These are phyloP conservation scores for Pangasianodon hypophthalmus DNA, from an alignment of 2,113 vertebrate genomes.

Conservation along the genomic window DNA sequence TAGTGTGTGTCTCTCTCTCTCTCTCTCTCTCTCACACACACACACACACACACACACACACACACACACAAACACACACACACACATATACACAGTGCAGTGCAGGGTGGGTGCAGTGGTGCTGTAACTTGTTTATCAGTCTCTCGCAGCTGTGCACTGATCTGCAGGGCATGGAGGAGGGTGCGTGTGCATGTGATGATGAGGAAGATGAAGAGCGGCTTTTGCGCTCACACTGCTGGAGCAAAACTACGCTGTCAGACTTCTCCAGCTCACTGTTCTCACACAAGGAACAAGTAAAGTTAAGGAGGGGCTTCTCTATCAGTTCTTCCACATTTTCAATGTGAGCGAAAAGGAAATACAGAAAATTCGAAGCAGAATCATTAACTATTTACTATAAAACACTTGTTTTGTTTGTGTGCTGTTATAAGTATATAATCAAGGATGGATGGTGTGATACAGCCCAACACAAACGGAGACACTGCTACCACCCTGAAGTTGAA, in stretches of 20 bases:
- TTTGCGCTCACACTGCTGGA: not conserved
- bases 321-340: not conserved
- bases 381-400: not conserved
- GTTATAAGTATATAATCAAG: too few relatives aligned
- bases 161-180: slow-evolving; percentile 63
- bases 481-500: not conserved
- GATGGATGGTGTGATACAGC: too few relatives aligned
- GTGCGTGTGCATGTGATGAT: slow-evolving; percentile 2
- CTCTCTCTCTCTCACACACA: not conserved
- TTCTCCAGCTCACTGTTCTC: not conserved
- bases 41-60: not conserved
- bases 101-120: slow-evolving; percentile 59
- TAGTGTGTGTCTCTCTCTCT: not conserved
- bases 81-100: slow-evolving; percentile 38
- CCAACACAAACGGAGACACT: not conserved
- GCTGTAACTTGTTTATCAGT: slow-evolving; percentile 72
- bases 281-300: not conserved
- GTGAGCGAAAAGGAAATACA: not conserved
- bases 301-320: not conserved
- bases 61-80: not conserved
- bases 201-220: slow-evolving; percentile 8
- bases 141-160: slow-evolving; percentile 74
- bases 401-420: not conserved
- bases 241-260: slow-evolving; percentile 1
- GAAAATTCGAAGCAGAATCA: not conserved